Base-by-base conservation (phyloP, 1,140 invertebrate genomes). In the Cydia splendana region DNA sequence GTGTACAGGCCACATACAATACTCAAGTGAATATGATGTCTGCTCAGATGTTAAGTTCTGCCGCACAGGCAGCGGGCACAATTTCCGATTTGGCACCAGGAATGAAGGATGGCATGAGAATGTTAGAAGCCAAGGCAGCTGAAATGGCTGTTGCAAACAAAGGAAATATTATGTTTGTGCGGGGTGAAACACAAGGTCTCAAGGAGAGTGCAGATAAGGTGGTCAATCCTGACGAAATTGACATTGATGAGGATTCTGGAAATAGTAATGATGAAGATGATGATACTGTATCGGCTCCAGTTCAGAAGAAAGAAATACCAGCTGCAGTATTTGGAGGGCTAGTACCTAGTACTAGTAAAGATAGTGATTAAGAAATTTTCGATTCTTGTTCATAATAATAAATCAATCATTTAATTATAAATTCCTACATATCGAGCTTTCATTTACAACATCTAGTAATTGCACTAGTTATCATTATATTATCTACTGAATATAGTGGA, bases 21-120 rank as follows among this genome's bases (percentile, higher is more conserved):
- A 98, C 98, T 6, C 97, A 98, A 94, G 96, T 97, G 15, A 98
- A 99, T 88, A 99, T 99, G 96, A 99, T 99, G 98, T 98, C 98
- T 28, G 98, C 98, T 5, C 98, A 99, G 90, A 99, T 99, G 96
- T 94, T 99, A 78, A 97, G 96, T 81, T 96, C 96, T 24, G 95
- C 95, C 65, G 94, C 94, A 28, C 94, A 94, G 80, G 93, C 94
- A 75, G 94, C 95, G 42, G 95, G 95, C 15, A 95, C 95, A 65
- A 94, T 96, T 62, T 95, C 95, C 2, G 95, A 96, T 86, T 93
- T 96, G 65, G 95, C 95, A 65, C 95, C 96, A 65, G 95, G 95
- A 51, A 95, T 94, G 82, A 96, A 96, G 75, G 96, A 98, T 93
- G 97, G 97, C 71, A 99, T 99, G 97, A 94, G 96, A 88, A 95